Conservation (phyloP, 2,797 vertebrate genomes). For the Acropternis orthonyx region DNA sequence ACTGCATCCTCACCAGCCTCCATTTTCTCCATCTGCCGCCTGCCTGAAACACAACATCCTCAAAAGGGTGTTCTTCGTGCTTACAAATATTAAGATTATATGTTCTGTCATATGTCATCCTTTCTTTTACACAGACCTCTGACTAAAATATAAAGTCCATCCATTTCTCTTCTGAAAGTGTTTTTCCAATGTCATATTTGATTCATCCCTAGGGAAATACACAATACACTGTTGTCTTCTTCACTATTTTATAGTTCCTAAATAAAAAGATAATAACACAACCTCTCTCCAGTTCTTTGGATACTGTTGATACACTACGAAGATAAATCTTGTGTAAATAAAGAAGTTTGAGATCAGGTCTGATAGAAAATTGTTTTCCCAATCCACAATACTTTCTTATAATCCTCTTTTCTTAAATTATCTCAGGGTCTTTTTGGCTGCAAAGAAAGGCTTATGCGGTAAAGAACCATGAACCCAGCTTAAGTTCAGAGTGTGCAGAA, state of each 20-base stretch:
- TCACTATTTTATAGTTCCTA: neutral
- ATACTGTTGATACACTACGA: accelerated
- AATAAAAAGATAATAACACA: neutral
- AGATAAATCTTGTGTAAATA: neutral
- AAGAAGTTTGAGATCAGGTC: neutral
- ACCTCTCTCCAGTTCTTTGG: neutral
- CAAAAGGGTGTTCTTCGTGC: neutral
- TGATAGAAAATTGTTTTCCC: neutral
- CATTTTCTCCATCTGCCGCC: neutral
- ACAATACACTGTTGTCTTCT: neutral
- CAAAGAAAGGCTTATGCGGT: neutral
- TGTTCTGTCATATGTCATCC: neutral
- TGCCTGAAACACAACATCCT: neutral
- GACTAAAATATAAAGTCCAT: neutral
- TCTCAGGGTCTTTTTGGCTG: neutral
- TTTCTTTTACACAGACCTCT: neutral
- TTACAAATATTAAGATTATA: neutral
- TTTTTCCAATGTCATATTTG: neutral
- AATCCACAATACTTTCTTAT: neutral
- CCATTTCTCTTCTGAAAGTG: neutral
- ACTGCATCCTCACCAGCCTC: neutral
- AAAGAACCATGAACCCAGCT: neutral
- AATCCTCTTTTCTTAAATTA: neutral
- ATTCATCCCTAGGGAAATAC: neutral
- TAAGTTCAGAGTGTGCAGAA: neutral